Evolutionary conservation across 1,140 invertebrate genomes (phyloP).

Genomic region (Lepidurus apus): DNA sequence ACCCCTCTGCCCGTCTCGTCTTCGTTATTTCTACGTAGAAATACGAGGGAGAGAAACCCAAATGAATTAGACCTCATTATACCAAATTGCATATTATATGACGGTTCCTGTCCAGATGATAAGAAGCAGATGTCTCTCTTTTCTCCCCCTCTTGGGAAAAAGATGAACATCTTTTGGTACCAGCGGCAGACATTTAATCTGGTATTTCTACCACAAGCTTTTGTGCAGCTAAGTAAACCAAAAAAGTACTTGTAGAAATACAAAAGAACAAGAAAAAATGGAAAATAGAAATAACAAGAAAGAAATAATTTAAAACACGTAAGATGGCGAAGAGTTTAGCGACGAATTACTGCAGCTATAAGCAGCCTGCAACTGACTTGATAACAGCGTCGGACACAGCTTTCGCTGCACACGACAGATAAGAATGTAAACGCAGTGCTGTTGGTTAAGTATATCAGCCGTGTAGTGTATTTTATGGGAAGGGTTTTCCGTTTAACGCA

Average conservation of each 20-base stretch:
- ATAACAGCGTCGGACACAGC: neutral
- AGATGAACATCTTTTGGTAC: neutral
- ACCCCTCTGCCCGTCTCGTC: neutral
- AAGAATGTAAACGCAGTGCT: neutral
- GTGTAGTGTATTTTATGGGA: neutral
- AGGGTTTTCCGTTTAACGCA: neutral
- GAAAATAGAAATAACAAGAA: neutral
- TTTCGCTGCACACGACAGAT: neutral
- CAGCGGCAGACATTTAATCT: neutral
- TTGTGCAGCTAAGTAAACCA: neutral
- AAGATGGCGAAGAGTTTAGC: neutral
- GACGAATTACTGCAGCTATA: neutral
- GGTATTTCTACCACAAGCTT: neutral
- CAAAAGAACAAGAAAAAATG: neutral
- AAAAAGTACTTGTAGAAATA: neutral
- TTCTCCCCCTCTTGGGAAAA: neutral
- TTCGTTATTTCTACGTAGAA: neutral
- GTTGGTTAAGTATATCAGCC: neutral
- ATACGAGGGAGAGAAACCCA: neutral
- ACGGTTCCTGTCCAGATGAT: neutral
- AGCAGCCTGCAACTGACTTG: constrained; percentile 20
- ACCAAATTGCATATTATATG: constrained; percentile 1
- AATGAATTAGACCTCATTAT: constrained; percentile 11
- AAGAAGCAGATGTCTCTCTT: neutral
- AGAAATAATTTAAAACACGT: neutral